phyloP scores from a whole-genome alignment of 2,113 vertebrate species.

The Tyto alba region DNA sequence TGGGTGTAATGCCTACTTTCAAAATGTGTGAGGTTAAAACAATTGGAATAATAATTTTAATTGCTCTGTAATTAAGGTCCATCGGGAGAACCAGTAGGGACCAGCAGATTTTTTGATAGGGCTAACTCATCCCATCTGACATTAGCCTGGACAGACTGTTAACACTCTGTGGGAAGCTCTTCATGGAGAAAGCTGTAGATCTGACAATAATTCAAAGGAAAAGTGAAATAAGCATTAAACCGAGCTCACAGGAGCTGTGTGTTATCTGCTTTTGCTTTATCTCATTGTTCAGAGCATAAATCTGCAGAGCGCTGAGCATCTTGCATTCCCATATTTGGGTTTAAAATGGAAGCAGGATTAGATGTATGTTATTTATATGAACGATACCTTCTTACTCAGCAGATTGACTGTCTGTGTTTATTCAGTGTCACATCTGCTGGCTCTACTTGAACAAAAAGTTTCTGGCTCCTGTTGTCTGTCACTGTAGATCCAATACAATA shows the following conservation, averaged over 20 bases:
- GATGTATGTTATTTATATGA: constrained; percentile 66
- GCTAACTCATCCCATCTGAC: neutral
- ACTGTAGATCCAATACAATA: constrained; percentile 52
- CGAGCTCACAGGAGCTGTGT: neutral
- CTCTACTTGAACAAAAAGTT: constrained; percentile 59
- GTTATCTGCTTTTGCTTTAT: neutral
- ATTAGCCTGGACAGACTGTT: constrained; percentile 1
- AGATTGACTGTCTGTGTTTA: constrained; percentile 66
- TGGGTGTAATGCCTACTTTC: neutral
- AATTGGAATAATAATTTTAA: constrained; percentile 23
- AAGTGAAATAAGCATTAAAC: neutral
- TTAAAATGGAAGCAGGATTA: constrained; percentile 49
- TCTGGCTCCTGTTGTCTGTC: constrained; percentile 61
- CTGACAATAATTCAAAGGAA: neutral
- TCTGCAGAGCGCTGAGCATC: constrained; percentile 36
- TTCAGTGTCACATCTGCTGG: constrained; percentile 64
- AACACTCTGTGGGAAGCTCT: neutral
- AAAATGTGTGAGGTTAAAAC: neutral
- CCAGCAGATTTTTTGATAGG: neutral
- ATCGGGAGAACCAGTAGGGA: neutral
- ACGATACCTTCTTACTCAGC: constrained; percentile 61
- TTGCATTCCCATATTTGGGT: constrained; percentile 63
- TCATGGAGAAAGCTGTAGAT: neutral
- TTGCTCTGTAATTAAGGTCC: constrained; percentile 44
- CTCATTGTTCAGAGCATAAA: constrained; percentile 4